Base-by-base conservation (phyloP, 2,888 invertebrate species). In the Caenorhabditis sp. region DNA sequence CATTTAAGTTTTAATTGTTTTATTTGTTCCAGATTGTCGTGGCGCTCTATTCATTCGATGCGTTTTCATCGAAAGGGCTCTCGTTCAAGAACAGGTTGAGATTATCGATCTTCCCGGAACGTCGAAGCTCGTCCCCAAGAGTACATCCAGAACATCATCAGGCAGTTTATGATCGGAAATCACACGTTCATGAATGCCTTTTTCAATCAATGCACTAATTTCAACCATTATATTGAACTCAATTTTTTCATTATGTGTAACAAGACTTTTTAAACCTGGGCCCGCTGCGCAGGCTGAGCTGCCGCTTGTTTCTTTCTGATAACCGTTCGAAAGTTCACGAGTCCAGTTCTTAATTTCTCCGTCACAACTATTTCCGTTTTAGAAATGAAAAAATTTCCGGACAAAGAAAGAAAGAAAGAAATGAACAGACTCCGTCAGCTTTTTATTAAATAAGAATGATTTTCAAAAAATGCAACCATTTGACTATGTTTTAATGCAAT, bases 181-280 rank as follows among this genome's bases (percentile, higher is more conserved):
- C 94, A 98, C 90, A 95, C 95, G 91, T 99, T 99, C 92, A 93
- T 94, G 88, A 93, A 95, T 90, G 95, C 95, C 90, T 92, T 99
- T 85, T 96, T 99, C 87, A 94, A 95, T 90, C 98, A 99, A 91
- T 99, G 99, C 92, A 96, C 96, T 74, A 62, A 62, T 30, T 6
- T 9, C 11, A 8, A 7, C 22, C 5, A 35, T 2, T 15, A 2
- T 11, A 9, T 30, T 53, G 6, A 4, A n/a, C 11, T 13, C 22
- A 11, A 27, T 61, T 45, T 13, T 22, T 55, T n/a, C n/a, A 15
- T 50, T 55, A 27, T 24, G 6, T 62, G 32, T 61, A 17, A 32
- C 15, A n/a, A 13, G 13, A 15, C n/a, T 48, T 20, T 41, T 30
- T 55, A 20, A 17, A 2, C 17, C 13, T n/a, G n/a, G n/a, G n/a